Base-by-base conservation (phyloP, 2,113 vertebrate species). In the Sciurus niger region DNA sequence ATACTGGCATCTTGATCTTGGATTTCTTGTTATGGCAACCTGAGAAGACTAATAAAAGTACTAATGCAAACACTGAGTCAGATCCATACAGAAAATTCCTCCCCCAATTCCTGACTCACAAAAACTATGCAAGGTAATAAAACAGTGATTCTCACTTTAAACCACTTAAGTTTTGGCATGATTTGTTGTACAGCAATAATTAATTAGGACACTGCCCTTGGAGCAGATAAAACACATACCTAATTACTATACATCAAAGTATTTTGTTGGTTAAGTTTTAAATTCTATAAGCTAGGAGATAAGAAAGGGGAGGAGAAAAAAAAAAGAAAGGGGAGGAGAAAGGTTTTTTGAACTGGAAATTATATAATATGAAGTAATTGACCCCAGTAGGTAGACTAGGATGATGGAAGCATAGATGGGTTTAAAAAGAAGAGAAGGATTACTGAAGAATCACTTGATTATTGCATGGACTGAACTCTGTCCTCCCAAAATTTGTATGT, bases 311-410 rank as follows among this genome's bases (percentile, higher is more conserved):
- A 88, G 8, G 24, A 6, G 20, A 70, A 76, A 88, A 37, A 37
- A 37, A 37, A 37, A 77, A 58, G 84, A 37, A 77, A 58, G 84
- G 4, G 16, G 3, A 88, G 8, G 24, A 6, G 20, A 70, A 76
- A 88, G 12, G 30, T 46, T 17, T 67, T 86, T 89, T 79, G 12
- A 68, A 67, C 20, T 63, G 16, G 18, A 83, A 77, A 67, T 72
- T 86, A 72, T 78, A 86, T 78, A 89, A 72, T 43, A 46, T 48
- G 55, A 65, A 83, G 53, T 68, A 90, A 28, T 70, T 94, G 37
- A 28, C 12, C 53, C 60, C 4, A 67, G 40, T 37, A 28, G 17
- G 10, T 76, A 70, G 24, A 72, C 34, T 55, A 89, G 58, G 28
- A n/a, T n/a, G 9, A 78, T 37, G 18, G 58, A 85, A 53, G 10